Percentiles rank a stretch among this genome's conserved stretches.
Evolutionary conservation across 2,797 vertebrate species (phyloP).

Genomic region (Chaetophractus vellerosus): DNA sequence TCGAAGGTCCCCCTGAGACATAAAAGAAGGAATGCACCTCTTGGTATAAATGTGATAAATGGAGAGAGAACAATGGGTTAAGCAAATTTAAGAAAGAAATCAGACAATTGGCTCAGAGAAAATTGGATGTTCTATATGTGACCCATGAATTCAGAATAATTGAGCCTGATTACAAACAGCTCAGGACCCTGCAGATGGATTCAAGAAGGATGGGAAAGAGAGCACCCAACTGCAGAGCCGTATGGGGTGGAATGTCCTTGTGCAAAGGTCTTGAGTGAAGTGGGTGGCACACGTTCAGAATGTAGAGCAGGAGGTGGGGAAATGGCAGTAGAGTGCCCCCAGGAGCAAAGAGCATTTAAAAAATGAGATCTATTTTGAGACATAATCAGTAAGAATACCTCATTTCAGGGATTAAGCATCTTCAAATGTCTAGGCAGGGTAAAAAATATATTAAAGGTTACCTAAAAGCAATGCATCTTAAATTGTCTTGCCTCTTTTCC

Average conservation of each 20-base stretch:
- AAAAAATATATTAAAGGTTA: constrained; percentile 15
- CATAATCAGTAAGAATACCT: background rate
- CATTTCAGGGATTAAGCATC: constrained; percentile 18
- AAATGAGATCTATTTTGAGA: background rate
- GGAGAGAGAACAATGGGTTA: background rate
- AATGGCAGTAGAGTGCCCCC: background rate
- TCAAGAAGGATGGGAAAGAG: background rate
- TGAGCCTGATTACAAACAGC: background rate
- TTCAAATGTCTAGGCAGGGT: background rate
- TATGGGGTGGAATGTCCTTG: fast-evolving
- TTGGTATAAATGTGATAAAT: background rate
- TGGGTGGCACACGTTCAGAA: background rate
- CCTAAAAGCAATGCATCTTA: constrained; percentile 3
- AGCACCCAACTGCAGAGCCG: background rate
- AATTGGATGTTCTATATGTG: background rate
- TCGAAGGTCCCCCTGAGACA: background rate
- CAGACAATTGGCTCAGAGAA: background rate
- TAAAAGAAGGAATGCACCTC: background rate
- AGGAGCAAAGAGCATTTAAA: background rate
- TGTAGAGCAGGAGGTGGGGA: background rate
- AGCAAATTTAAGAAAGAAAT: background rate
- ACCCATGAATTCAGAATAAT: background rate
- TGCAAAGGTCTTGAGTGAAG: background rate
- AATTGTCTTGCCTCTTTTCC: background rate
- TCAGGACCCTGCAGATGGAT: background rate